These are phyloP conservation scores for Epirrhoe alternata DNA, from an alignment of 2,888 invertebrate species.

Conservation along the genomic window DNA sequence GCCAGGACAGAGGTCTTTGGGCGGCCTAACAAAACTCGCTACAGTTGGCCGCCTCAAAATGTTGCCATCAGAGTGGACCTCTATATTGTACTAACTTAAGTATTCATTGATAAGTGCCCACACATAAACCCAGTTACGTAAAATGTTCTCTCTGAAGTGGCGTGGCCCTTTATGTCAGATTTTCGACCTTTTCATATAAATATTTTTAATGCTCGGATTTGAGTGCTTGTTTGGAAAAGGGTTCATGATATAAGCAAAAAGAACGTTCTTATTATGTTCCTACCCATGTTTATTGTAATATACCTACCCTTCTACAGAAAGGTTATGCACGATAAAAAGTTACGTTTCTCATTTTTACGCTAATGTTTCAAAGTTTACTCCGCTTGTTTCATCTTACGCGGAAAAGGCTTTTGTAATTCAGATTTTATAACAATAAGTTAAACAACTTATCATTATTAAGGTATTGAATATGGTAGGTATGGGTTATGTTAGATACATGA, in stretches of 20 bases:
- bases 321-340: slow-evolving; percentile 1
- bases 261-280: slow-evolving; percentile 4
- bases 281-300: slow-evolving; percentile 19
- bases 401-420: background rate
- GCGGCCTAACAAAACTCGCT: background rate
- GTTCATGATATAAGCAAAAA: slow-evolving; percentile 18
- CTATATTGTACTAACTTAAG: background rate
- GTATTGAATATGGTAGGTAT: too few species aligned
- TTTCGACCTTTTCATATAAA: slow-evolving; percentile 44
- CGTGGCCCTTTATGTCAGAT: slow-evolving; percentile 40
- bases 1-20: background rate
- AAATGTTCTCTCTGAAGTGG: slow-evolving; percentile 39
- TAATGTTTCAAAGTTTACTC: background rate
- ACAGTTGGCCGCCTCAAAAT: too few species aligned
- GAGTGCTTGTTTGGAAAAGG: slow-evolving; percentile 24
- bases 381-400: background rate
- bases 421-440: background rate
- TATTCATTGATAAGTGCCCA: slow-evolving; percentile 33
- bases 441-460: background rate
- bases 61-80: background rate
- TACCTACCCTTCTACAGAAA: background rate
- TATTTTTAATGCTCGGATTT: slow-evolving; percentile 37
- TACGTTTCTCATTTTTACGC: background rate
- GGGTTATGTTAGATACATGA: too few species aligned
- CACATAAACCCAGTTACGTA: slow-evolving; percentile 31